Evolutionary conservation across 2,797 vertebrate species (phyloP).

Genomic region (Hephaestus fuliginosus): DNA sequence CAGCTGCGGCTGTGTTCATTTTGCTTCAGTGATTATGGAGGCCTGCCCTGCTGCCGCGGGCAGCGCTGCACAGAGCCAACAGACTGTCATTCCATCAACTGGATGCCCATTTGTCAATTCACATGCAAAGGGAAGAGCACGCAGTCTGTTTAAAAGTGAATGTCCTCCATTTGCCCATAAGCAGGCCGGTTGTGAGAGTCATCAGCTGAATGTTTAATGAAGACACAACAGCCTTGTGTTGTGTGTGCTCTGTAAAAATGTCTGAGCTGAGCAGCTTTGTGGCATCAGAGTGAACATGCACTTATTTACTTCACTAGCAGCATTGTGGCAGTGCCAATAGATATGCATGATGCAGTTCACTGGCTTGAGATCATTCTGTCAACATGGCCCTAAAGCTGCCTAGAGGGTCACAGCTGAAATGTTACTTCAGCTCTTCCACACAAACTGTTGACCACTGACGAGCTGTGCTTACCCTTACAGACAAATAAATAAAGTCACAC

Average conservation of each 20-base stretch:
- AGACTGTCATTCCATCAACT: conserved; percentile 32
- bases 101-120: conserved; percentile 35
- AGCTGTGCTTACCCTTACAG: not conserved
- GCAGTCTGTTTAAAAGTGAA: conserved; percentile 19
- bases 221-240: conserved; percentile 7
- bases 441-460: not conserved
- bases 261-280: not conserved
- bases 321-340: conserved; percentile 10
- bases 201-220: conserved; percentile 46
- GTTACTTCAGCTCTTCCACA: conserved; percentile 8
- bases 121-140: conserved; percentile 32
- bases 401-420: conserved; percentile 25
- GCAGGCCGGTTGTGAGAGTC: conserved; percentile 32
- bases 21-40: conserved; percentile 38
- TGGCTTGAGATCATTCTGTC: conserved; percentile 40
- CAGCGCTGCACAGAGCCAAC: conserved; percentile 34
- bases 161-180: conserved; percentile 20
- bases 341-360: conserved; percentile 31
- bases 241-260: not conserved
- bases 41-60: conserved; percentile 18
- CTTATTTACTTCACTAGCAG: conserved; percentile 21
- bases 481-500: not conserved
- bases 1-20: conserved; percentile 34
- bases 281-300: not conserved
- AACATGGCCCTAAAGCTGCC: conserved; percentile 27